Base-by-base conservation (phyloP, 2,888 invertebrate species). In the Isoperla grammatica region DNA sequence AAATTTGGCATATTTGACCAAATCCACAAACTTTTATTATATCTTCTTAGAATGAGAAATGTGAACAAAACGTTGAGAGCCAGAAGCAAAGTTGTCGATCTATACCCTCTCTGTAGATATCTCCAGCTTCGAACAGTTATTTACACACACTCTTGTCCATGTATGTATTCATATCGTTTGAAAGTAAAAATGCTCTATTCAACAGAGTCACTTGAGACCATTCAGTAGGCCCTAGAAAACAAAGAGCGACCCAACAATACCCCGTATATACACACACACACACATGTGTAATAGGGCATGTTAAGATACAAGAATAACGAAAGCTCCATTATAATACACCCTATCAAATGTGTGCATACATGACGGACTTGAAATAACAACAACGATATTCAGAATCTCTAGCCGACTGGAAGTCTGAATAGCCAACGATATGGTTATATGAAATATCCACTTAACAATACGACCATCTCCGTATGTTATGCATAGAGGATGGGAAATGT, bases 381-480 rank as follows among this genome's bases (percentile, higher is more conserved):
- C 15, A 9, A 53, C n/a, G 37, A 53, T 53, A 39, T 53, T 53
- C 53, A 53, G 53, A 53, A 37, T 37, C 15, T 12, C 17, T 53
- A 53, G 35, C 53, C 15, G 12, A 53, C 17, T 53, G 53, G 53
- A 37, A 53, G 53, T 37, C 39, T 53, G 39, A 39, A 53, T 53
- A 53, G 53, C 4, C 35, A 15, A 53, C 35, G 53, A 53, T 37
- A 20, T 50, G 49, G 22, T 50, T 23, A 53, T 53, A 39, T 53
- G 39, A 11, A 37, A 37, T 53, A 39, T 53, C 19, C 39, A 39
- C 19, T 53, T 20, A 15, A 53, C 17, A 17, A 39, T 53, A 23
- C 49, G 20, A 15, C 37, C 39, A 12, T 19, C 53, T 4, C 19
- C 39, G 17, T 53, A 37, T 53, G 40, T 53, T 53, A 53, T 53